These are phyloP conservation scores for Carettochelys insculpta DNA, from an alignment of 2,113 vertebrate genomes.

Conservation along the genomic window DNA sequence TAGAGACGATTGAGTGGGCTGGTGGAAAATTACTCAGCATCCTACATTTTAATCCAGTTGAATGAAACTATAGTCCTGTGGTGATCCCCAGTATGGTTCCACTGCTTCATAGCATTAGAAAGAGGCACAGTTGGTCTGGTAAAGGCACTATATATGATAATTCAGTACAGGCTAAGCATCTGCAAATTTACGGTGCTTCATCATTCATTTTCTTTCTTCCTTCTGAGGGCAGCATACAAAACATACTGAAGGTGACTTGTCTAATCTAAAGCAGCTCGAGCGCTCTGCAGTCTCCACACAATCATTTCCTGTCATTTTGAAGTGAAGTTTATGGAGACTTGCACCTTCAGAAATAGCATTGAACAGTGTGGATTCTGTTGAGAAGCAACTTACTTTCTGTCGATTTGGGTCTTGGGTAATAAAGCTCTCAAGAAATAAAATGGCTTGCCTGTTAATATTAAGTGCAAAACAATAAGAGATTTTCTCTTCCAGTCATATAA, in stretches of 20 bases:
- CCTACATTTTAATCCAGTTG: slow-evolving; percentile 54
- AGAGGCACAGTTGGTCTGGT: slow-evolving; percentile 6
- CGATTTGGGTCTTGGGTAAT: not conserved
- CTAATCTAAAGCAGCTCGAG: slow-evolving; percentile 25
- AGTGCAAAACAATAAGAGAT: not conserved
- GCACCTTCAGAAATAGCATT: slow-evolving; percentile 20
- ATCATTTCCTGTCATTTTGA: slow-evolving; percentile 2
- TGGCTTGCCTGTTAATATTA: not conserved
- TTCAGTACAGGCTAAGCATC: slow-evolving; percentile 59
- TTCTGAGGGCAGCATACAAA: not conserved
- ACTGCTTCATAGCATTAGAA: not conserved
- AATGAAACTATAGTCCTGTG: slow-evolving; percentile 1
- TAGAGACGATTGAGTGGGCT: slow-evolving; percentile 22
- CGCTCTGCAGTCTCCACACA: not conserved
- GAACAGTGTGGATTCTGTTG: not conserved
- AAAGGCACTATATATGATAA: slow-evolving; percentile 51
- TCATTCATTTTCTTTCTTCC: slow-evolving; percentile 22
- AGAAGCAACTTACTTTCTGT: slow-evolving; percentile 34
- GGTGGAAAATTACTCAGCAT: slow-evolving; percentile 54
- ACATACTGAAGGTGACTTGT: slow-evolving; percentile 43
- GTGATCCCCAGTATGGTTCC: slow-evolving; percentile 37
- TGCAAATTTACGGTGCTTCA: slow-evolving; percentile 59
- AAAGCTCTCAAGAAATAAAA: not conserved
- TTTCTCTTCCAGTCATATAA: slow-evolving; percentile 3
- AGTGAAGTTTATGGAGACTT: not conserved